Evolutionary conservation across 2,113 vertebrate species (phyloP).

Genomic region (Myodes glareolus): DNA sequence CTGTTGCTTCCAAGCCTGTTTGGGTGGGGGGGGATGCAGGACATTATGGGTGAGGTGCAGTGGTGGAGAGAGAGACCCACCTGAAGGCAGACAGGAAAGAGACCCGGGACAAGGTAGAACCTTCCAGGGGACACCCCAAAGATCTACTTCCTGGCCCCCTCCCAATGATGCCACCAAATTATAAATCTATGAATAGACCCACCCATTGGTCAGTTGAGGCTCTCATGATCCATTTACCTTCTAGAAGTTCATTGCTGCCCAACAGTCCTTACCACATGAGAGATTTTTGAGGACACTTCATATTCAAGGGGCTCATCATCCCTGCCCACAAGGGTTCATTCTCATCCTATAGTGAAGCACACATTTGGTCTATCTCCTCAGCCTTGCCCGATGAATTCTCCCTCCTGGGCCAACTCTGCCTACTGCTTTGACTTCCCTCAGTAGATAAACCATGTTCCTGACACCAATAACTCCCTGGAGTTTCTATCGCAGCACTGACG

Average conservation of each 20-base stretch:
- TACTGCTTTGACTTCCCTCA: background rate
- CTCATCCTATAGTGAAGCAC: background rate
- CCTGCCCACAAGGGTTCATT: background rate
- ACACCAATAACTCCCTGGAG: background rate
- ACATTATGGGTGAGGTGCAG: background rate
- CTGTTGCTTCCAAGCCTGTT: background rate
- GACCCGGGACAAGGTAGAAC: background rate
- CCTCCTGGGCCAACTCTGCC: background rate
- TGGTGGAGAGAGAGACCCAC: background rate
- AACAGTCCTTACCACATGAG: background rate
- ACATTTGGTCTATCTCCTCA: background rate
- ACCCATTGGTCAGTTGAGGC: background rate
- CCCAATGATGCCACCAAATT: background rate
- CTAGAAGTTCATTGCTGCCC: background rate
- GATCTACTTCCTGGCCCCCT: background rate
- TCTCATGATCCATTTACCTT: background rate
- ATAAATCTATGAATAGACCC: background rate
- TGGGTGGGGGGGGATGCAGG: too few relatives aligned
- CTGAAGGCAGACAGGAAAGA: background rate
- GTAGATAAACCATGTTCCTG: background rate
- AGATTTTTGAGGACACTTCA: background rate
- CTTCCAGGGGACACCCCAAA: background rate
- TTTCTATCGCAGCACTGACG: background rate
- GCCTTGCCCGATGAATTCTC: background rate
- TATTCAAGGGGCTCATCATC: background rate